phyloP scores from a whole-genome alignment of 1,140 invertebrate genomes.

The Calephelis virginiensis region DNA sequence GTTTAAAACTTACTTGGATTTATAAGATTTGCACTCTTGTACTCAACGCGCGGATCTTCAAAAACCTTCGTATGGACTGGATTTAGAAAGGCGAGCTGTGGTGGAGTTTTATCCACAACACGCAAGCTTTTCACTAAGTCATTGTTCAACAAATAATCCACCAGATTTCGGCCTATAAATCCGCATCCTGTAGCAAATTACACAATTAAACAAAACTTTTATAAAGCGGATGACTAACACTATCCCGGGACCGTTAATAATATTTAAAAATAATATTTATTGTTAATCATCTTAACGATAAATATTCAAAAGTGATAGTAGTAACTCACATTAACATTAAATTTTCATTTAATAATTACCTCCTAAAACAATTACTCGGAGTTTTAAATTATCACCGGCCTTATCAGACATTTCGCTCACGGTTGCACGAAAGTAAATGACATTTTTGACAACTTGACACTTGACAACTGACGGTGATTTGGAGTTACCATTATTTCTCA shows the following conservation, averaged over 20 bases:
- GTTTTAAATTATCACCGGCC: conserved; percentile 71
- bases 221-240: conserved; percentile 67
- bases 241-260: conserved; percentile 55
- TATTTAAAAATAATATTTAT: conserved; percentile 38
- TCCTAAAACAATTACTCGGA: conserved; percentile 69
- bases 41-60: conserved; percentile 86
- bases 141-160: conserved; percentile 89
- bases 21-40: conserved; percentile 94
- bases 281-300: background rate
- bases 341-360: conserved; percentile 45
- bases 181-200: conserved; percentile 87
- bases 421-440: conserved; percentile 56
- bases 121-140: conserved; percentile 86
- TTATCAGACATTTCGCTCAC: conserved; percentile 67
- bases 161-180: conserved; percentile 93
- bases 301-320: background rate
- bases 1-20: conserved; percentile 85
- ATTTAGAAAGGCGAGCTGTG: conserved; percentile 94
- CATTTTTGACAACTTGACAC: conserved; percentile 47
- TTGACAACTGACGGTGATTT: conserved; percentile 13
- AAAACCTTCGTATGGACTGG: conserved; percentile 85
- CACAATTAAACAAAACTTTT: conserved; percentile 50
- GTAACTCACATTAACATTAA: background rate
- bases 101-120: conserved; percentile 95
- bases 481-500: too few species aligned